Evolutionary conservation across 2,797 vertebrate genomes (phyloP).

Genomic region (Gymnopithys bicolor): DNA sequence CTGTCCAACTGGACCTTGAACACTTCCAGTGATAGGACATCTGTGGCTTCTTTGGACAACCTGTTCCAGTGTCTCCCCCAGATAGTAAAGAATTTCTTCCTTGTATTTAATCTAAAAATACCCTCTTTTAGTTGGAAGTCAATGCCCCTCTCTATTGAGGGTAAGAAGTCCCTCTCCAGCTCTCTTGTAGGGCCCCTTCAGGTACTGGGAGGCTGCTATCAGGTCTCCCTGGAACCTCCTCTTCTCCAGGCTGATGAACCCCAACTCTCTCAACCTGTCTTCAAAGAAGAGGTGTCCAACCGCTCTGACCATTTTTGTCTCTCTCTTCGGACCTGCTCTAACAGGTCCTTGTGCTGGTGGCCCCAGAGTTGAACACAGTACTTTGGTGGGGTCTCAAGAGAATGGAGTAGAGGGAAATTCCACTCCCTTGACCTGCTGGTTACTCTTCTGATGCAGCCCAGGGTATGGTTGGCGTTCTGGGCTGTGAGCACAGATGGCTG

Average conservation of each 20-base stretch:
- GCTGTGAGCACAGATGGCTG: fast-evolving
- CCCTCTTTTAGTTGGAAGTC: background rate
- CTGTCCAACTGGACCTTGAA: fast-evolving
- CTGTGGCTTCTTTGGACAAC: background rate
- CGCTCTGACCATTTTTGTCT: background rate
- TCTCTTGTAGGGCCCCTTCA: background rate
- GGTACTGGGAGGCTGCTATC: background rate
- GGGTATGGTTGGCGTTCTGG: background rate
- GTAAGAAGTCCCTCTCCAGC: background rate
- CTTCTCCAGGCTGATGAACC: background rate
- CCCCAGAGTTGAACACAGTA: background rate
- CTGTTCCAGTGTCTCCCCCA: background rate
- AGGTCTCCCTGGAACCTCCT: background rate
- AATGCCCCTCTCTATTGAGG: background rate
- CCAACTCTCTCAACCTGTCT: background rate
- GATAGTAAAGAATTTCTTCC: background rate
- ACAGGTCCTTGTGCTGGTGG: background rate
- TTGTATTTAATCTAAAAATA: background rate
- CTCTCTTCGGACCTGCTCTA: background rate
- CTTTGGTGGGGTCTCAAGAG: background rate
- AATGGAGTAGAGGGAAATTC: background rate
- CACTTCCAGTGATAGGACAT: background rate
- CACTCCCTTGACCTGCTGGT: background rate
- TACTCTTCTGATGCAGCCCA: background rate
- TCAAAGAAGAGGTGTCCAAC: background rate